Base-by-base conservation (phyloP, 2,113 vertebrate species). In the Mesembrinibis cayennensis region DNA sequence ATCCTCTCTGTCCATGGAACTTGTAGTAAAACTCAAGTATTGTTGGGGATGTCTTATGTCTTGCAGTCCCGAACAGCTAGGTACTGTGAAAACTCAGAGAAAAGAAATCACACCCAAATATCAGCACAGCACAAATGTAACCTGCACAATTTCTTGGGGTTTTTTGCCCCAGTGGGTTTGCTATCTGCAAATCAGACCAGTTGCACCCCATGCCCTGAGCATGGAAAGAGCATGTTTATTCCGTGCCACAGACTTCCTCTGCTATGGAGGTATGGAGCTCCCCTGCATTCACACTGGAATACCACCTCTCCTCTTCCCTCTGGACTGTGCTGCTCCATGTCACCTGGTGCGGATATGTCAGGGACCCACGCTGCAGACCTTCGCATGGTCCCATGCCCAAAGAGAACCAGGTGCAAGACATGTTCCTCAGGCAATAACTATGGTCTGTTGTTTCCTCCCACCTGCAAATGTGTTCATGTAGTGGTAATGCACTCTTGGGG, bases 361-460 rank as follows among this genome's bases (percentile, higher is more conserved):
- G 56, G 38, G 34, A 27, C 34, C 56, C 56, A 10, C 40, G 6
- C 34, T 8, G 40, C 85, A 79, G 34, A 10, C 40, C 21, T 36
- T 26, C 2, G 1, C 20, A 3, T 32, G 32, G 59, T 40, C 58
- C 40, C 7, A 5, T 1, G 5, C 0, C 62, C 30, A 19, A 8
- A 55, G 58, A 49, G 49, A 49, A n/a, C n/a, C 13, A n/a, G 16
- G 10, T 20, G 30, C 20, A 13, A 63, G 56, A 30, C 34, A 16
- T 6, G 3, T 19, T 80, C 56, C 76, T 23, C 56, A 29, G 16
- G 47, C 47, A 53, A 52, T 36, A 53, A 27, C 32, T 50, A 10
- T 32, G 26, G 34, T 55, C 34, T 71, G 27, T 13, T 23, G 23
- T 23, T 62, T 71, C 49, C 47, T 47, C 22, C 56, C 49, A n/a